Conservation (phyloP, 2,113 vertebrate species). For the Mesocricetus auratus region DNA sequence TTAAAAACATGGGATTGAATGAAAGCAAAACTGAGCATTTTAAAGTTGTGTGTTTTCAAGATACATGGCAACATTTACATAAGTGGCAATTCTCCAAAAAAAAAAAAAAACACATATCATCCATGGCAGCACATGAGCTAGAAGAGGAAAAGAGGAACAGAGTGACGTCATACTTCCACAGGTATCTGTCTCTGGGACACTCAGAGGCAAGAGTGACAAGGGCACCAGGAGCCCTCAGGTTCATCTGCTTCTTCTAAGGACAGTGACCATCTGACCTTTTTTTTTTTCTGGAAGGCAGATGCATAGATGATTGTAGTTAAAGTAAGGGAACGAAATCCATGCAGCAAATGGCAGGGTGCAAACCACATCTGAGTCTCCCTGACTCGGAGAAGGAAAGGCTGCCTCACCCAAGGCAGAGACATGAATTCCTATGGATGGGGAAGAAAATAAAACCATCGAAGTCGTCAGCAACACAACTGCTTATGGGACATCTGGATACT, state of each 20-base stretch:
- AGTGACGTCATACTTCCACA: not conserved
- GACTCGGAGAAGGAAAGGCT: not conserved
- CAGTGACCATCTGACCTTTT: not conserved
- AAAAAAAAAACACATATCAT: not conserved
- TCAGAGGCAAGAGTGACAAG: not conserved
- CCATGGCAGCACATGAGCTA: not conserved
- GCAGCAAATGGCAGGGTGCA: not conserved
- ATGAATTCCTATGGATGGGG: not conserved
- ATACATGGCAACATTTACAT: not conserved
- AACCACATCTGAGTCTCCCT: not conserved
- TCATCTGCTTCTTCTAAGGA: not conserved
- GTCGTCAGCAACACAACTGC: not conserved
- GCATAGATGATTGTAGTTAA: not conserved
- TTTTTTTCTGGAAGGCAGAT: not conserved
- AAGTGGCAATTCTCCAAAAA: not conserved
- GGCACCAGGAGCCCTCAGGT: not conserved
- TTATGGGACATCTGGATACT: not conserved
- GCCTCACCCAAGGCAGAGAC: not conserved
- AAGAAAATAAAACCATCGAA: not conserved
- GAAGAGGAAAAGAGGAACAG: not conserved
- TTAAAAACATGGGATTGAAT: not conserved
- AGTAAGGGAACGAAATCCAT: not conserved
- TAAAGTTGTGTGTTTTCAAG: not conserved
- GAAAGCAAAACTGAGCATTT: not conserved
- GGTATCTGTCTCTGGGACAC: not conserved